These are phyloP conservation scores for Cylas formicarius DNA, from an alignment of 1,140 invertebrate genomes.

Conservation along the genomic window DNA sequence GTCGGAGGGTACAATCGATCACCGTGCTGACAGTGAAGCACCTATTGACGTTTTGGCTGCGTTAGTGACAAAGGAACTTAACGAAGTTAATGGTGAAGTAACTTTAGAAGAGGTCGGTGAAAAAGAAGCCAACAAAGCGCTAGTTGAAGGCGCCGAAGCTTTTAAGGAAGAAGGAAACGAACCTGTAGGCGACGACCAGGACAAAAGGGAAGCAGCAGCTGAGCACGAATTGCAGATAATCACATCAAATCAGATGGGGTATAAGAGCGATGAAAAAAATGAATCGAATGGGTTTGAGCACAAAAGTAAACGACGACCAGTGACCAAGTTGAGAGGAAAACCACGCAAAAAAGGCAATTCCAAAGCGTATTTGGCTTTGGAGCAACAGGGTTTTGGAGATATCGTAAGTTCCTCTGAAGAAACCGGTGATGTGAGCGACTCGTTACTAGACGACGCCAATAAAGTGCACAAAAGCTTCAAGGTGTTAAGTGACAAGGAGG, in stretches of 20 bases:
- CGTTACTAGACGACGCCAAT: conserved; percentile 12
- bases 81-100: neutral
- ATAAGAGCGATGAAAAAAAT: too few species aligned
- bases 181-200: conserved; percentile 6
- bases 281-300: too few species aligned
- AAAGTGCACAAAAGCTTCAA: conserved; percentile 35
- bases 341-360: neutral
- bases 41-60: too few species aligned
- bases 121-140: conserved; percentile 6
- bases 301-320: conserved; percentile 10
- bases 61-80: too few species aligned
- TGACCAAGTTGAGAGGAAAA: conserved; percentile 11
- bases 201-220: conserved; percentile 14
- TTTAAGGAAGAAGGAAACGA: conserved; percentile 8
- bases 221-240: neutral
- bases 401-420: conserved; percentile 22
- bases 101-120: conserved; percentile 23
- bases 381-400: conserved; percentile 11
- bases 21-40: too few species aligned
- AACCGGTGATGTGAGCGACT: conserved; percentile 12
- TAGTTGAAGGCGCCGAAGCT: conserved; percentile 17
- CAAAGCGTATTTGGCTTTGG: too few species aligned
- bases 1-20: too few species aligned
- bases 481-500: conserved; percentile 27
- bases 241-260: conserved; percentile 5